Evolutionary conservation across 2,113 vertebrate species (phyloP).

Genomic region (Theropithecus gelada): DNA sequence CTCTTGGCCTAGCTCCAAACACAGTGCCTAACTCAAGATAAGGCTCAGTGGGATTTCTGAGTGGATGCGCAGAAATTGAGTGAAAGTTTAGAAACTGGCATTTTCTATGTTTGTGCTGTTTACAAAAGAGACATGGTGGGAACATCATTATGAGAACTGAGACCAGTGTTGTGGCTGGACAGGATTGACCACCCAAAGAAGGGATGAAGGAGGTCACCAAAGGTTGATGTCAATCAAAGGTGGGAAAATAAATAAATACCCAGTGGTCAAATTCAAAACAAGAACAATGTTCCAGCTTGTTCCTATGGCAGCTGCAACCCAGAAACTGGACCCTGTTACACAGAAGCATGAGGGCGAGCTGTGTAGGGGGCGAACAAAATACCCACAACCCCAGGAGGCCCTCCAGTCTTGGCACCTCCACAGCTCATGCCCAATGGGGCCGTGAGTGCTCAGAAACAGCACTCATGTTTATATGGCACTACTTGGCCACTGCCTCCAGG

Average conservation of each 20-base stretch:
- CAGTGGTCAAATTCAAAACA: not conserved
- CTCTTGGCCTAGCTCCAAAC: not conserved
- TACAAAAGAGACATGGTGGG: not conserved
- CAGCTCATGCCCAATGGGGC: not conserved
- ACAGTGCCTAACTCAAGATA: not conserved
- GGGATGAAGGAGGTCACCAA: not conserved
- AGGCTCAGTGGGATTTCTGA: not conserved
- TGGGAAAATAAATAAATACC: not conserved
- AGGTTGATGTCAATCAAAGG: not conserved
- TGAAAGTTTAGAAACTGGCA: not conserved
- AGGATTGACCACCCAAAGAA: not conserved
- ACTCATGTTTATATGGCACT: not conserved
- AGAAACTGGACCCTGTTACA: slow-evolving; percentile 46
- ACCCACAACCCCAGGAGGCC: not conserved
- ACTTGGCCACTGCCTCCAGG: not conserved
- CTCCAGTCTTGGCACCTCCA: not conserved
- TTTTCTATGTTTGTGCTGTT: not conserved
- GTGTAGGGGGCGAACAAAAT: not conserved
- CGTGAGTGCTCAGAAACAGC: not conserved
- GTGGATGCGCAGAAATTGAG: not conserved
- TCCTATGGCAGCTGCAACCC: slow-evolving; percentile 39
- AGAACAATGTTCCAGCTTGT: not conserved
- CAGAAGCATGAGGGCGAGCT: not conserved
- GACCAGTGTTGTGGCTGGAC: not conserved
- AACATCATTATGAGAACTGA: not conserved